Base-by-base conservation (phyloP, 2,113 vertebrate species). In the Microcebus tavaratra region DNA sequence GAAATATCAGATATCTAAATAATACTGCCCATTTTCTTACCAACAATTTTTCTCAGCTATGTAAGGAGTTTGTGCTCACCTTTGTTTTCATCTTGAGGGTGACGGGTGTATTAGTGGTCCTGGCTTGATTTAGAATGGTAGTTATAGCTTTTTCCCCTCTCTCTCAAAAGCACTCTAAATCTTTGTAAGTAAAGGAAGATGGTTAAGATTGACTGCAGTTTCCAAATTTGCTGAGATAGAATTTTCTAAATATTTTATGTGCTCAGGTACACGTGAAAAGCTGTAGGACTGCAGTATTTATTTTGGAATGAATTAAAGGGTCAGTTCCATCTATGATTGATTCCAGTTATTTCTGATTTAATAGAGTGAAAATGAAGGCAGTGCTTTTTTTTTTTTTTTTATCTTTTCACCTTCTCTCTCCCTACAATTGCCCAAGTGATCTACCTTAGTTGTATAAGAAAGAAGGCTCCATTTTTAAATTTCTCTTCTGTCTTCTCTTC, bases 91-190 rank as follows among this genome's bases (percentile, higher is more conserved):
- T 88, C 50, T 5, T 75, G 75, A 92, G 39, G 48, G 39, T 96
- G 86, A 93, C 79, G 95, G 87, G 45, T 45, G 88, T 97, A 92
- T 95, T 96, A 94, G 93, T 91, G 89, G 59, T 86, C 34, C 25
- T 72, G 25, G 10, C 12, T 95, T 94, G 79, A 97, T 97, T 63
- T 87, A 88, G 83, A 97, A 93, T 96, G 75, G 97, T 94, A 95
- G 86, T 80, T 96, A 91, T 3, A 82, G 63, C 91, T 95, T 95
- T 95, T 81, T 78, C 34, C 5, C 34, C 23, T 36, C 10, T 84
- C 83, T 93, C 83, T 91, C 82, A 45, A 90, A 97, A 98, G 63
- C 45, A 75, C 75, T 89, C 59, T 97, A 96, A 98, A 98, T 97
- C 88, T 97, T 96, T 87, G 39, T 65, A 95, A 75, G 81, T 82